phyloP scores from a whole-genome alignment of 2,113 vertebrate genomes.

The Mobula hypostoma region DNA sequence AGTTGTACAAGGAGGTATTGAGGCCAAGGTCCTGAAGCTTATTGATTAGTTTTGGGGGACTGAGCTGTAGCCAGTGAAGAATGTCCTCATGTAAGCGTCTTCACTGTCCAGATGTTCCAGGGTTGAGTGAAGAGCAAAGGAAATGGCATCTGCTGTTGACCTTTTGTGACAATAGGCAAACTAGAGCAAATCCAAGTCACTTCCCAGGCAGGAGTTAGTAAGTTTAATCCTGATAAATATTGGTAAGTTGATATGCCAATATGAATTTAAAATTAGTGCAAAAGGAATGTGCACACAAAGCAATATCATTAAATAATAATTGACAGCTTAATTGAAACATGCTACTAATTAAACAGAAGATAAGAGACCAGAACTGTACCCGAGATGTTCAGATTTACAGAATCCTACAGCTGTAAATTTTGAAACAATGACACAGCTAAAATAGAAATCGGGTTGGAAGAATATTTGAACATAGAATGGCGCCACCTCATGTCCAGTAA shows the following conservation, averaged over 20 bases:
- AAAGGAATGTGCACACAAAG: neutral
- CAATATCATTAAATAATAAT: neutral
- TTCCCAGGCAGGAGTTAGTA: no score
- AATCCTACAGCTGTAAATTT: neutral
- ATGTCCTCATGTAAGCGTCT: no score
- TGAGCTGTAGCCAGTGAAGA: no score
- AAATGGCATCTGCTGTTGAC: no score
- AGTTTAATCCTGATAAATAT: no score
- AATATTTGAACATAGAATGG: neutral
- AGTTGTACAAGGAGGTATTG: no score
- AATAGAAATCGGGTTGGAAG: neutral
- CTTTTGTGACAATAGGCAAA: no score
- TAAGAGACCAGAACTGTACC: neutral
- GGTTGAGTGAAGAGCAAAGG: no score
- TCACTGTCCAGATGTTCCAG: no score
- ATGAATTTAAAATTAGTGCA: neutral
- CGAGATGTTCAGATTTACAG: neutral
- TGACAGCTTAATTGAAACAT: neutral
- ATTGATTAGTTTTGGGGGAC: no score
- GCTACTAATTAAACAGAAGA: neutral
- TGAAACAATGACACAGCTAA: neutral
- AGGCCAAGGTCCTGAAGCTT: no score
- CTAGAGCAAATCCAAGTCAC: no score
- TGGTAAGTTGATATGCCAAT: neutral
- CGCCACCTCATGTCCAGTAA: neutral